Conservation (phyloP, 2,888 invertebrate species). For the Chrysolina americana region DNA sequence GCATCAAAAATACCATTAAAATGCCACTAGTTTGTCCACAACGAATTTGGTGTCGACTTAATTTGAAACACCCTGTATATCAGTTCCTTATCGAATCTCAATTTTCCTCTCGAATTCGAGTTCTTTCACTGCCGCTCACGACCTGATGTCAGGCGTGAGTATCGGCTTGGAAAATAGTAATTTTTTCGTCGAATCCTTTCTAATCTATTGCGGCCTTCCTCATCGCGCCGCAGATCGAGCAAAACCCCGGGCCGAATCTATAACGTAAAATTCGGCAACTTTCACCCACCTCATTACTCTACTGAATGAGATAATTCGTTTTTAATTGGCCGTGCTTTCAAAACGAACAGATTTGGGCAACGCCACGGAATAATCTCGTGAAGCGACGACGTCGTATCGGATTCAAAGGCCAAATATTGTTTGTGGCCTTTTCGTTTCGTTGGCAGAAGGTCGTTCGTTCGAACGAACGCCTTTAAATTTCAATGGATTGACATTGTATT, state of each 20-base stretch:
- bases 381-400: slow-evolving; percentile 2
- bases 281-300: slow-evolving; percentile 13
- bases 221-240: not conserved
- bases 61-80: too few species aligned
- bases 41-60: too few species aligned
- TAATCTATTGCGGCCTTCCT: not conserved
- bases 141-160: too few species aligned
- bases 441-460: slow-evolving; percentile 17
- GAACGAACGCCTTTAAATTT: slow-evolving; percentile 8
- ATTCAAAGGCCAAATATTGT: slow-evolving; percentile 16
- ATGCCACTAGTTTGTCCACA: too few species aligned
- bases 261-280: slow-evolving; percentile 14
- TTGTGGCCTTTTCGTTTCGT: slow-evolving; percentile 13
- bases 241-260: slow-evolving; percentile 3
- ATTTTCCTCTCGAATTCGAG: too few species aligned
- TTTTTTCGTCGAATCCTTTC: not conserved
- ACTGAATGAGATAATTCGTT: slow-evolving; percentile 4
- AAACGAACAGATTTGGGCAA: not conserved
- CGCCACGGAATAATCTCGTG: slow-evolving; percentile 2
- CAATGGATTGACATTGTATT: slow-evolving; percentile 17
- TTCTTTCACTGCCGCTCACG: too few species aligned
- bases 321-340: slow-evolving; percentile 17
- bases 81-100: too few species aligned
- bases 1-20: too few species aligned
- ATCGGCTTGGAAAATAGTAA: too few species aligned